phyloP scores from a whole-genome alignment of 2,888 invertebrate species.

The Plagodis pulveraria region DNA sequence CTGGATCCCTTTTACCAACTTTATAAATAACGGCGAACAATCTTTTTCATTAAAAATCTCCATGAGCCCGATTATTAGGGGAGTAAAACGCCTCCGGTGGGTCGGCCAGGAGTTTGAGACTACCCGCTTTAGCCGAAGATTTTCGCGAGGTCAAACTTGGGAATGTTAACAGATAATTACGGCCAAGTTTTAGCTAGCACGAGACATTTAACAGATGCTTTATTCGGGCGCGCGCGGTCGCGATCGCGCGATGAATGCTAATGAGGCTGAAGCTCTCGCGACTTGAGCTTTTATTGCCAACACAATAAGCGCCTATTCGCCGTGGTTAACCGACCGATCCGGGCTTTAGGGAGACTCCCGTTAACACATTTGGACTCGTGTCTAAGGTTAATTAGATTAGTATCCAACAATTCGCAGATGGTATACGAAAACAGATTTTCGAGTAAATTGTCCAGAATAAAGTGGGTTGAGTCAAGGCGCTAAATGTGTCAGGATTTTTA shows the following conservation, averaged over 20 bases:
- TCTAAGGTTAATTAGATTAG: constrained; percentile 83
- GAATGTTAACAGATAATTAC: constrained; percentile 85
- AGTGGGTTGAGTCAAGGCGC: constrained; percentile 23
- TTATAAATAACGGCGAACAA: constrained; percentile 82
- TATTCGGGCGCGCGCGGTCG: constrained; percentile 79
- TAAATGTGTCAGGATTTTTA: constrained; percentile 24
- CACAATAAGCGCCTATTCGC: constrained; percentile 57
- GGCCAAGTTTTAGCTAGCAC: constrained; percentile 81
- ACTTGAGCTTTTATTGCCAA: constrained; percentile 58
- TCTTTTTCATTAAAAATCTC: constrained; percentile 84
- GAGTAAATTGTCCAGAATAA: constrained; percentile 36
- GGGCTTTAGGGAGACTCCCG: constrained; percentile 70
- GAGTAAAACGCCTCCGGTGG: constrained; percentile 80
- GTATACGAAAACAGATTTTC: constrained; percentile 63
- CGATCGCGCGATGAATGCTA: constrained; percentile 83
- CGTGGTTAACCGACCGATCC: constrained; percentile 42
- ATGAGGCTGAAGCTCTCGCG: constrained; percentile 62
- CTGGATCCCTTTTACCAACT: constrained; percentile 80
- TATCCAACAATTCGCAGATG: constrained; percentile 71
- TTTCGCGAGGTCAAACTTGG: constrained; percentile 83
- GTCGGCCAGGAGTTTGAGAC: constrained; percentile 63
- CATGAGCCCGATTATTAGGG: constrained; percentile 81
- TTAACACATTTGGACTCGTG: constrained; percentile 83
- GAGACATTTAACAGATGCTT: constrained; percentile 85
- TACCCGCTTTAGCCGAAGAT: constrained; percentile 71